These are phyloP conservation scores for Austrolebias charrua DNA, from an alignment of 2,797 vertebrate species.

Conservation along the genomic window DNA sequence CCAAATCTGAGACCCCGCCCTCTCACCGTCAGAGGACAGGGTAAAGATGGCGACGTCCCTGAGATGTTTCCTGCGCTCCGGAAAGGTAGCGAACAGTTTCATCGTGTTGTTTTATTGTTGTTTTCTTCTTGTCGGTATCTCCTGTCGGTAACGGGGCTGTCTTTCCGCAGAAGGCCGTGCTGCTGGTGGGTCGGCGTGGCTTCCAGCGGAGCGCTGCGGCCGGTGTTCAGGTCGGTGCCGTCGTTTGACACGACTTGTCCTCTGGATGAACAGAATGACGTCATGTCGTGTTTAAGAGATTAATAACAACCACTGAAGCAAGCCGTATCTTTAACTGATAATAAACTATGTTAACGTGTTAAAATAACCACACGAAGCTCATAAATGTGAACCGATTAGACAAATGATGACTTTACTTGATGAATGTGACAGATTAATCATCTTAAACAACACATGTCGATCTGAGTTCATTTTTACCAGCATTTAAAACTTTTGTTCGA, in stretches of 20 bases:
- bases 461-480: no score
- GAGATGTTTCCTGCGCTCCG: slow-evolving; percentile 72
- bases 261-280: no score
- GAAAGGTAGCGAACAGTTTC: slow-evolving; percentile 63
- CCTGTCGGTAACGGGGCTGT: background rate
- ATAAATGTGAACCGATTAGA: no score
- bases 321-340: no score
- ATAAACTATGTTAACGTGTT: no score
- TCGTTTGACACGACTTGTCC: background rate
- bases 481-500: no score
- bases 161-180: slow-evolving; percentile 62
- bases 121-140: accelerated
- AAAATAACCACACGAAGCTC: no score
- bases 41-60: slow-evolving; percentile 89
- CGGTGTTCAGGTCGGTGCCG: slow-evolving; percentile 84
- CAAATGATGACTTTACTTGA: no score
- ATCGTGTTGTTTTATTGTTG: accelerated
- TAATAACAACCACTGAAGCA: no score
- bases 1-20: slow-evolving; percentile 8
- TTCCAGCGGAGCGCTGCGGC: slow-evolving; percentile 82
- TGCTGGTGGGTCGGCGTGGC: slow-evolving; percentile 71
- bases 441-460: no score
- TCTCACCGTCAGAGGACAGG: slow-evolving; percentile 82
- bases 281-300: no score
- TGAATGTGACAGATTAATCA: no score